These are phyloP conservation scores for Schizaphis graminum DNA, from an alignment of 2,888 invertebrate species.

Conservation along the genomic window DNA sequence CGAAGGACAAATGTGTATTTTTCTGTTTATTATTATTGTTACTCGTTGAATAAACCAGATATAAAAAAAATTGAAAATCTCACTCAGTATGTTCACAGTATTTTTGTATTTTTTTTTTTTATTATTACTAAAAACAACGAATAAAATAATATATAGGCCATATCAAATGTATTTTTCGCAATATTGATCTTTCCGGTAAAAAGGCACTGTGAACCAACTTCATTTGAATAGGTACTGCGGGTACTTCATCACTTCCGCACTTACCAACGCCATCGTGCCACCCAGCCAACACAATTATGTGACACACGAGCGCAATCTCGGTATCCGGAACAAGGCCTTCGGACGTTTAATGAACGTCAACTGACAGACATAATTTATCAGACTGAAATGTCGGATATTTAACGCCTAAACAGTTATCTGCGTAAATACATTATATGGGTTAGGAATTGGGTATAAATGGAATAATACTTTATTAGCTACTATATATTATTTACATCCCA, in stretches of 20 bases:
- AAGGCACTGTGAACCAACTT: slow-evolving; percentile 32
- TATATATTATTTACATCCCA: neutral
- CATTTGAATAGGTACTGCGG: slow-evolving; percentile 40
- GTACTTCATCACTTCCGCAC: slow-evolving; percentile 52
- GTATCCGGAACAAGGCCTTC: slow-evolving; percentile 27
- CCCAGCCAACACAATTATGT: slow-evolving; percentile 31
- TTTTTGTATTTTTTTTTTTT: neutral
- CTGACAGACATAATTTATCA: slow-evolving; percentile 57
- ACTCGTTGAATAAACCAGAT: neutral
- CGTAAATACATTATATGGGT: neutral
- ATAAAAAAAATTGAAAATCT: neutral
- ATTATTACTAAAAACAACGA: slow-evolving; percentile 4
- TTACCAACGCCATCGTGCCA: neutral
- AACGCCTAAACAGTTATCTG: neutral
- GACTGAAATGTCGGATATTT: slow-evolving; percentile 26
- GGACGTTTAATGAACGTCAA: slow-evolving; percentile 46
- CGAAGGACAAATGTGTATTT: neutral
- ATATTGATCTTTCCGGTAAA: slow-evolving; percentile 58
- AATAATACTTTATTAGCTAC: neutral
- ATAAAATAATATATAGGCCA: slow-evolving; percentile 29
- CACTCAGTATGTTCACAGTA: neutral
- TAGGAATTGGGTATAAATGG: neutral
- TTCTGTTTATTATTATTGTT: neutral
- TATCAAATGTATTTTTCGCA: slow-evolving; percentile 18
- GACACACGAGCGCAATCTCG: slow-evolving; percentile 38